A percentile compares a stretch with the other conserved stretches of the same genome.
These are phyloP conservation scores for Sebastolobus alascanus DNA, from an alignment of 2,797 vertebrate species.

Conservation along the genomic window DNA sequence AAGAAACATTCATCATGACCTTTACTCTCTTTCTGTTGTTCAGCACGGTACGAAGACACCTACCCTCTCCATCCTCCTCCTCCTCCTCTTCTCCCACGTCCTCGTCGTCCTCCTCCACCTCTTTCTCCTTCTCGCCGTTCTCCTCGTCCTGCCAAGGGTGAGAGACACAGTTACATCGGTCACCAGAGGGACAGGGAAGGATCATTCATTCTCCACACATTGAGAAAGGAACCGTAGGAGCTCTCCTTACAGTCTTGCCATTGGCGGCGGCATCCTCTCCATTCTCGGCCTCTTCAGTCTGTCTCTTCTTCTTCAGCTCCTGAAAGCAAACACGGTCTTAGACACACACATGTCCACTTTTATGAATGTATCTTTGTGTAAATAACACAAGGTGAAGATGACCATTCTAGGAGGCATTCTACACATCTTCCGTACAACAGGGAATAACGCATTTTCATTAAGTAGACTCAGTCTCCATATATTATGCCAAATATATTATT, in stretches of 20 bases:
- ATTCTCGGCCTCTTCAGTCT: slow-evolving; percentile 89
- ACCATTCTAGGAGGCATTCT: not conserved
- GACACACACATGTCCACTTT: slow-evolving; percentile 1
- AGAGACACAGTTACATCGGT: slow-evolving; percentile 19
- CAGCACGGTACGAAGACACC: slow-evolving; percentile 30
- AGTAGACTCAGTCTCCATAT: not conserved
- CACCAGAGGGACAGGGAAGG: not conserved
- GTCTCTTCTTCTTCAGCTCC: slow-evolving; percentile 95
- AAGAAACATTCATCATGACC: too few species aligned
- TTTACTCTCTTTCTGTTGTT: not conserved
- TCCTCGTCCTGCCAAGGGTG: slow-evolving; percentile 86
- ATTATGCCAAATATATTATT: not conserved
- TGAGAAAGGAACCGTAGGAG: not conserved
- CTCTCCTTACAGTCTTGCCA: slow-evolving; percentile 84
- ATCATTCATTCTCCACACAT: not conserved
- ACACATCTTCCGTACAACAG: not conserved
- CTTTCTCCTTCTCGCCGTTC: slow-evolving; percentile 92
- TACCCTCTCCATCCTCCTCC: slow-evolving; percentile 93
- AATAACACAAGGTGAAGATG: not conserved
- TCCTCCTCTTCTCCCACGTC: slow-evolving; percentile 88
- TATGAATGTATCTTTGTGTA: not conserved
- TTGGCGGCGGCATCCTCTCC: slow-evolving; percentile 92
- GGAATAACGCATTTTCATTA: not conserved
- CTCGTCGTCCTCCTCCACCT: slow-evolving; percentile 91
- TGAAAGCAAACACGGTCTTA: slow-evolving; percentile 53